Conservation (phyloP, 2,113 vertebrate genomes). For the Mionectes macconnelli region DNA sequence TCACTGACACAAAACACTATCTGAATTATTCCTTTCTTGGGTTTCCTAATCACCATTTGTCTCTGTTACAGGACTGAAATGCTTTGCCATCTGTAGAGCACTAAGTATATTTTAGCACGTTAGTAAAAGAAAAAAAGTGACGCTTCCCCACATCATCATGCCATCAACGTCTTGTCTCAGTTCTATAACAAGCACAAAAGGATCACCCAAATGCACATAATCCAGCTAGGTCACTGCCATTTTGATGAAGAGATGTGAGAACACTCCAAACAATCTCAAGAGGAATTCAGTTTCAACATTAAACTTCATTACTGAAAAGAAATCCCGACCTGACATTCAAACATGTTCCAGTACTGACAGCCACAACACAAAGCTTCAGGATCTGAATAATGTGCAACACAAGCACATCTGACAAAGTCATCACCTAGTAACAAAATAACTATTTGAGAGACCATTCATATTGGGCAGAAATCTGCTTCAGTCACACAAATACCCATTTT, state of each 20-base stretch:
- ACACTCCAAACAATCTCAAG: background rate
- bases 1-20: background rate
- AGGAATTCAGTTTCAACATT: background rate
- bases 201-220: background rate
- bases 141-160: background rate
- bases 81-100: slow-evolving; percentile 45
- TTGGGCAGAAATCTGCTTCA: background rate
- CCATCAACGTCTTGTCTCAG: background rate
- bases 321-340: background rate
- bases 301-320: background rate
- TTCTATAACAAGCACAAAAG: background rate
- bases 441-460: background rate
- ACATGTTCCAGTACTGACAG: background rate
- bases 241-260: background rate
- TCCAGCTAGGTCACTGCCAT: background rate
- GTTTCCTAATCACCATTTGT: slow-evolving; percentile 20
- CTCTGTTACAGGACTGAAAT: background rate
- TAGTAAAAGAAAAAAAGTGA: background rate
- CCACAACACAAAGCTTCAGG: background rate
- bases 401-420: background rate
- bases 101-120: slow-evolving; percentile 36
- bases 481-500: background rate
- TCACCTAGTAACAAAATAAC: background rate
- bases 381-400: background rate
- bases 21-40: background rate